Base-by-base conservation (phyloP, 2,113 vertebrate species). In the Connochaetes taurinus region DNA sequence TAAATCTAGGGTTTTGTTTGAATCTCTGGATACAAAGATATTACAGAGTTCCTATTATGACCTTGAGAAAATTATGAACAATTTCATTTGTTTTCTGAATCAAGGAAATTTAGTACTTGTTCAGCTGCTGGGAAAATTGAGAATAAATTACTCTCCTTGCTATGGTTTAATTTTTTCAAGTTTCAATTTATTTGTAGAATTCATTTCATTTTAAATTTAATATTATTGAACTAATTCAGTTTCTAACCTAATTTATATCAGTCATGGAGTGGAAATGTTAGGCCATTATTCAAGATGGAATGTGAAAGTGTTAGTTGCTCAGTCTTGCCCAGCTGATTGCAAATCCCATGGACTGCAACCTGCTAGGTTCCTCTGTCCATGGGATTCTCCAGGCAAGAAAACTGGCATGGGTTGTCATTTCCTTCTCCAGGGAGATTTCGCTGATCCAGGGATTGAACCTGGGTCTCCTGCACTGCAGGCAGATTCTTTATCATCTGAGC, bases 71-170 rank as follows among this genome's bases (percentile, higher is more conserved):
- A 92, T 91, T 87, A 88, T 94, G 43, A 97, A 81, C 52, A 95
- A 78, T 60, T 90, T 97, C 29, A 83, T 95, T 92, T 97, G 58
- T 93, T 95, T 98, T 52, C 53, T 81, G n/a, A 64, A 53, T 78
- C 64, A 84, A 91, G 80, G 50, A 83, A 94, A 96, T 93, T 47
- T 2, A 85, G 31, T 85, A 71, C 6, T 88, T 80, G 50, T 87
- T 71, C 6, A 94, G 40, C 57, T 85, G 15, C 85, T 95, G 33
- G 29, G 21, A 95, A 91, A 96, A 96, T 31, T 76, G 60, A 89
- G 90, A 76, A 85, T 62, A 76, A 96, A 96, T 93, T 43, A 93
- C 29, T 82, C 8, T 82, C 6, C 19, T 91, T 93, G 47, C 21
- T 88, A 53, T 21, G 25, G 3, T 74, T 92, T 97, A 74, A 55